Evolutionary conservation across 2,888 invertebrate genomes (phyloP).

Genomic region (Yponomeuta plumbellus): DNA sequence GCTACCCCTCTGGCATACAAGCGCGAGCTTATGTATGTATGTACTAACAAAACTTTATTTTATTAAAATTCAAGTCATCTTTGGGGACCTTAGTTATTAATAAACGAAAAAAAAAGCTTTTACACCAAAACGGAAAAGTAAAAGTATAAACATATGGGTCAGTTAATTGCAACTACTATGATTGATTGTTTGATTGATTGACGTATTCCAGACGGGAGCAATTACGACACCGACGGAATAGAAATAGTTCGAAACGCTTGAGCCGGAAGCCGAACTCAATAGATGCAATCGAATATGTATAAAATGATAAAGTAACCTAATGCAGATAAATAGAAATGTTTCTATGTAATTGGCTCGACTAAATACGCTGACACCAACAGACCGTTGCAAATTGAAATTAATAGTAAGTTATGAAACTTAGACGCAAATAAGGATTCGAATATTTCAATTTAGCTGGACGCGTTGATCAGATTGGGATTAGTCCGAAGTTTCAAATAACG

Average conservation of each 20-base stretch:
- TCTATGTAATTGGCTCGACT: slow-evolving; percentile 10
- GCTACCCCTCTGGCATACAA: no score
- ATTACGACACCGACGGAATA: neutral
- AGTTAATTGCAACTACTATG: neutral
- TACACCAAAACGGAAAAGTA: no score
- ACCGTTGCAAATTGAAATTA: slow-evolving; percentile 50
- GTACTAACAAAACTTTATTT: no score
- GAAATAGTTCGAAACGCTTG: neutral
- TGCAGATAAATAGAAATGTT: slow-evolving; percentile 12
- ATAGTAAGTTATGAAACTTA: slow-evolving; percentile 57
- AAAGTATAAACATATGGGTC: neutral
- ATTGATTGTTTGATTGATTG: neutral
- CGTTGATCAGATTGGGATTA: slow-evolving; percentile 51
- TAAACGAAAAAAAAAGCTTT: neutral
- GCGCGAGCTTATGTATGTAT: no score
- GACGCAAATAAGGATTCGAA: neutral
- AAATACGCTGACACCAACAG: slow-evolving; percentile 35
- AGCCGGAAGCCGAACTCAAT: neutral
- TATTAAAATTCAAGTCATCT: no score
- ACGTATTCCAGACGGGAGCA: neutral
- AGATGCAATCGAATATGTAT: slow-evolving; percentile 1
- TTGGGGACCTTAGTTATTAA: no score
- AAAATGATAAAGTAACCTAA: slow-evolving; percentile 3
- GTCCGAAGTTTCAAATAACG: no score
- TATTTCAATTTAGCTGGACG: neutral